These are phyloP conservation scores for Rhinogobio ventralis DNA, from an alignment of 2,797 vertebrate species.

Conservation along the genomic window DNA sequence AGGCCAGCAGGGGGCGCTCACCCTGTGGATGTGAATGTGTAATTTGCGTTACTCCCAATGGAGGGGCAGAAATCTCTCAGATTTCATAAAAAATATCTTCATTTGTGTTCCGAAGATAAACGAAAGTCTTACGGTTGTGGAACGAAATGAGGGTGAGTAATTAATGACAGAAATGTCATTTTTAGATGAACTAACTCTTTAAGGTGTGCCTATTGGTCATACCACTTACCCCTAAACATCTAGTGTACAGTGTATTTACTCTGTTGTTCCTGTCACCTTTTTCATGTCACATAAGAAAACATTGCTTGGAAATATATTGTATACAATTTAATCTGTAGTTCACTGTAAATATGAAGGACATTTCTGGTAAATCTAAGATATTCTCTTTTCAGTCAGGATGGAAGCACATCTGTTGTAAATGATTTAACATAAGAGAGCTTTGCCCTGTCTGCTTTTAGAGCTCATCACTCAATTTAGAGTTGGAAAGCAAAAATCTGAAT, in stretches of 20 bases:
- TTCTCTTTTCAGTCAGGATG: slow-evolving; percentile 59
- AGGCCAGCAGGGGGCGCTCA: too few relatives aligned
- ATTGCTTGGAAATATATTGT: not conserved
- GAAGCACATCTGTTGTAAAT: slow-evolving; percentile 70
- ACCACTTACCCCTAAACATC: not conserved
- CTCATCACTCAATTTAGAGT: slow-evolving; percentile 67
- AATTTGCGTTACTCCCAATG: too few relatives aligned
- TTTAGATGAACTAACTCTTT: too few relatives aligned
- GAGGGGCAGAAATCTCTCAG: too few relatives aligned
- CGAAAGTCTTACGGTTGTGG: too few relatives aligned
- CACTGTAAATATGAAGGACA: slow-evolving; percentile 4
- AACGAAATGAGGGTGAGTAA: too few relatives aligned
- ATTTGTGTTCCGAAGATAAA: too few relatives aligned
- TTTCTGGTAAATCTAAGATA: slow-evolving; percentile 49
- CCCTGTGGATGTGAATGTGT: too few relatives aligned
- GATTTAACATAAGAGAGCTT: slow-evolving; percentile 66
- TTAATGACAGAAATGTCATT: too few relatives aligned
- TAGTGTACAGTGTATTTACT: not conserved
- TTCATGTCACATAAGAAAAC: not conserved
- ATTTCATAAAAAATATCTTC: too few relatives aligned
- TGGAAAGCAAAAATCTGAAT: slow-evolving; percentile 47
- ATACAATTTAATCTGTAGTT: not conserved
- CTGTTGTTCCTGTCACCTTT: not conserved
- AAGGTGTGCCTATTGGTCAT: not conserved
- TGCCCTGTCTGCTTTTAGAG: slow-evolving; percentile 67